These are phyloP conservation scores for Amphiprion percula DNA, from an alignment of 2,113 vertebrate species.

Conservation along the genomic window DNA sequence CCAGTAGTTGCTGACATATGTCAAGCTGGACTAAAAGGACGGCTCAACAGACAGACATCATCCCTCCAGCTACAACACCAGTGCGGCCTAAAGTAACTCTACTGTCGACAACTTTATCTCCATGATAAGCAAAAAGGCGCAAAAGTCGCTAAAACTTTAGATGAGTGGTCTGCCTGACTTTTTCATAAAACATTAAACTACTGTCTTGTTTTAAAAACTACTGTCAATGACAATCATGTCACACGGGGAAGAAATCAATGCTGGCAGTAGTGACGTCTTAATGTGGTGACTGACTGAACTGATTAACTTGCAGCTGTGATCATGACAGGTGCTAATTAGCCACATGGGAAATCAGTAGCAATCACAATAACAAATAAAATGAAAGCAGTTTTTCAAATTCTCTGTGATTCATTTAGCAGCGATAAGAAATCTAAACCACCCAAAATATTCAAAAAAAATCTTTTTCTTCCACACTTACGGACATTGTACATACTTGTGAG, in stretches of 20 bases:
- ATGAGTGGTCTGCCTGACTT: neutral
- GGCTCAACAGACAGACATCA: neutral
- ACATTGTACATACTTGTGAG: too few relatives aligned
- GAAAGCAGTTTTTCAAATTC: neutral
- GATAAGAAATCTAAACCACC: too few relatives aligned
- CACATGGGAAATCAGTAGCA: slow-evolving; percentile 1
- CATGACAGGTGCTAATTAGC: slow-evolving; percentile 40
- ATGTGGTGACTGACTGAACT: slow-evolving; percentile 33
- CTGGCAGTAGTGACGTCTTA: slow-evolving; percentile 16
- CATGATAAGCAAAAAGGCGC: neutral
- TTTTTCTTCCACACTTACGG: too few relatives aligned
- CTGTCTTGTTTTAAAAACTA: neutral
- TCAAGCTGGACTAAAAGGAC: neutral
- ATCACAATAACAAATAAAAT: slow-evolving; percentile 2
- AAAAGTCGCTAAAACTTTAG: neutral
- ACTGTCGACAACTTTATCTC: neutral
- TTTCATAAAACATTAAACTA: neutral
- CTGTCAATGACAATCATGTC: slow-evolving; percentile 8
- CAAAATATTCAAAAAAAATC: too few relatives aligned
- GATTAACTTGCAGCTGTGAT: slow-evolving; percentile 25
- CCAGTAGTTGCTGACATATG: too few relatives aligned
- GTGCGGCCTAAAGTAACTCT: neutral
- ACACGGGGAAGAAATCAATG: slow-evolving; percentile 40
- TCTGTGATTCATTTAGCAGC: too few relatives aligned
- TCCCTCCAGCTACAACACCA: neutral